phyloP scores from a whole-genome alignment of 2,113 vertebrate genomes.

The Leucopternis melanops region DNA sequence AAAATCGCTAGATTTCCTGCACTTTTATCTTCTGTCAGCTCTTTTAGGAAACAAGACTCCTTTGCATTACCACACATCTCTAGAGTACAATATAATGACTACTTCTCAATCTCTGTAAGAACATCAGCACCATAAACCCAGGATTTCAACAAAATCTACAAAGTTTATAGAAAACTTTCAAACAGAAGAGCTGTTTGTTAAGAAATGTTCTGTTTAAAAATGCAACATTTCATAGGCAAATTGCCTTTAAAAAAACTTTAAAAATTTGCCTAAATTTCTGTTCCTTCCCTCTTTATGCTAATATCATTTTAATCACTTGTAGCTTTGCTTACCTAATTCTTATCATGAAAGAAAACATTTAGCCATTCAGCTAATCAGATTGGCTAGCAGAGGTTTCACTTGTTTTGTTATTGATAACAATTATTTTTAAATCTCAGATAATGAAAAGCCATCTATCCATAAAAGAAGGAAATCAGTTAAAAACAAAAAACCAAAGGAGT shows the following conservation, averaged over 20 bases:
- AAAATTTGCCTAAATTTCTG: not conserved
- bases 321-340: not conserved
- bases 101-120: not conserved
- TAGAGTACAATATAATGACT: not conserved
- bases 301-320: not conserved
- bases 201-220: not conserved
- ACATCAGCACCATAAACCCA: not conserved
- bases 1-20: not conserved
- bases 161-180: not conserved
- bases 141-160: not conserved
- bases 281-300: not conserved
- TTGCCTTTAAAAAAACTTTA: not conserved
- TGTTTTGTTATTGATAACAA: not conserved
- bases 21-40: not conserved
- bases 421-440: not conserved
- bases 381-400: not conserved
- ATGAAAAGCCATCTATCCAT: not conserved
- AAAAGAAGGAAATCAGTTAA: not conserved
- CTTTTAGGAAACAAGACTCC: not conserved
- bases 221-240: not conserved
- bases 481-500: not conserved
- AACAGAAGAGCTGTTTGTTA: not conserved
- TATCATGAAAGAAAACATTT: conserved; percentile 2
- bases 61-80: not conserved
- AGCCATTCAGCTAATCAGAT: not conserved